Evolutionary conservation across 1,140 invertebrate genomes (phyloP), one percentile per base, ranked within the genome.

Genomic region (Marisa cornuarietis): DNA sequence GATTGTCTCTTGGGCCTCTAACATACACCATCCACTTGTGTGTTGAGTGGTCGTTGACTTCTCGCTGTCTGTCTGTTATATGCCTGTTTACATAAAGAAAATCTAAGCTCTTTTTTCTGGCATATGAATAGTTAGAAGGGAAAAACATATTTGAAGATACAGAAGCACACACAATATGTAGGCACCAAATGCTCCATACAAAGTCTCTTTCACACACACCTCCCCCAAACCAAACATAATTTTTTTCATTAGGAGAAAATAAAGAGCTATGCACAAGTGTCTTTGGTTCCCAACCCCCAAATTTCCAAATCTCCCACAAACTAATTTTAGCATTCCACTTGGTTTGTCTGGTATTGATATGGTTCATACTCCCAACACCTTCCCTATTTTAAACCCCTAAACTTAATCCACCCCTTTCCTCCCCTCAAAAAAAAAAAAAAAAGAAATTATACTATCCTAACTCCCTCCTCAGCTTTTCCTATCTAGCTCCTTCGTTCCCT

Each of bases 21-120:
- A 97, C 94, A 91, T 97, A 97, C 72, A 97, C 93, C 90, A 96
- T 94, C 96, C 96, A 97, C 87, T 96, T 96, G 89, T 97, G 96
- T 72, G 94, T 96, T n/a, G 95, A 93, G 68, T 87, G 87, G 80
- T 92, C 91, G 58, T 92, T 92, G 84, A 95, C 93, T 42, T 94
- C 92, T 14, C 93, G 87, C 69, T 93, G 93, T 68, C 42, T 68
- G 7, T 68, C 66, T 16, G 31, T 24, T 11, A 24, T 68, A 10
- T 24, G 22, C 66, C n/a, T 68, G 66, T 68, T 58, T 58, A 8
- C 16, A 58, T 22, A 68, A 42, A 68, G 11, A 11, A 68, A 68
- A 26, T 6, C 2, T 42, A 68, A 68, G 13, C 22, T 26, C 31
- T 26, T 26, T 24, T 13, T 68, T 26, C 0, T 6, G n/a, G 5